Percentiles rank a stretch among this genome's conserved stretches.
Conservation (phyloP, 2,797 vertebrate species). For the Tenualosa thibaudeaui region DNA sequence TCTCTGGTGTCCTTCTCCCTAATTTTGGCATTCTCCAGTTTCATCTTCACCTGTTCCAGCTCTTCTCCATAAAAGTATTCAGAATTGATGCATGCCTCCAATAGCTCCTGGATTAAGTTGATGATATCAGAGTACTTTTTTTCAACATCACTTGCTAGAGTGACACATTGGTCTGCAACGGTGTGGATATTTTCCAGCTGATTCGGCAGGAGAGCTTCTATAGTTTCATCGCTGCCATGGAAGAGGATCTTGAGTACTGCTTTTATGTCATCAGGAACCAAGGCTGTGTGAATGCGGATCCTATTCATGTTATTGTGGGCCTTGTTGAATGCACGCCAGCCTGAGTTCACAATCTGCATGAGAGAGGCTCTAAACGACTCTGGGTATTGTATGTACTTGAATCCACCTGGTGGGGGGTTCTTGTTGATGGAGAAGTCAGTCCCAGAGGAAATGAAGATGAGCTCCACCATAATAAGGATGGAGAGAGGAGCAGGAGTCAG, state of each 20-base stretch:
- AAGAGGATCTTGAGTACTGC: slow-evolving; percentile 41
- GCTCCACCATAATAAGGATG: too few relatives aligned
- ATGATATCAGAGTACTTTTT: slow-evolving; percentile 42
- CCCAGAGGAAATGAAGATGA: too few relatives aligned
- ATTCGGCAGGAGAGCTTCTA: slow-evolving; percentile 26
- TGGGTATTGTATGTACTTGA: slow-evolving; percentile 46
- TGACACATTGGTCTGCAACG: slow-evolving; percentile 42
- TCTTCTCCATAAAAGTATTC: slow-evolving; percentile 43
- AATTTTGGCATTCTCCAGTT: slow-evolving; percentile 36
- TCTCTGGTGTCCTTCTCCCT: slow-evolving; percentile 26
- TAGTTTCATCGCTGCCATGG: slow-evolving; percentile 7
- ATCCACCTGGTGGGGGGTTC: slow-evolving; percentile 24
- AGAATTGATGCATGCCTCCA: slow-evolving; percentile 48
- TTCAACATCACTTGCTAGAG: slow-evolving; percentile 30
- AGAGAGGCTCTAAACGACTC: slow-evolving; percentile 53
- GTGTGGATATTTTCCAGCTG: slow-evolving; percentile 27
- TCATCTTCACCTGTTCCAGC: slow-evolving; percentile 23
- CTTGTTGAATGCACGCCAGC: slow-evolving; percentile 50
- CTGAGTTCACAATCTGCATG: slow-evolving; percentile 48
- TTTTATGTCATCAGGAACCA: slow-evolving; percentile 41
- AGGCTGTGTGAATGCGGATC: slow-evolving; percentile 42
- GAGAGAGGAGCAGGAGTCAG: too few relatives aligned
- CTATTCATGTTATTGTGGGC: slow-evolving; percentile 57
- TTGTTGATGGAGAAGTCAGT: slow-evolving; percentile 38
- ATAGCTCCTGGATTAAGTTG: slow-evolving; percentile 44